Base-by-base conservation (phyloP, 2,888 invertebrate genomes). In the Drosophila peninsularis region DNA sequence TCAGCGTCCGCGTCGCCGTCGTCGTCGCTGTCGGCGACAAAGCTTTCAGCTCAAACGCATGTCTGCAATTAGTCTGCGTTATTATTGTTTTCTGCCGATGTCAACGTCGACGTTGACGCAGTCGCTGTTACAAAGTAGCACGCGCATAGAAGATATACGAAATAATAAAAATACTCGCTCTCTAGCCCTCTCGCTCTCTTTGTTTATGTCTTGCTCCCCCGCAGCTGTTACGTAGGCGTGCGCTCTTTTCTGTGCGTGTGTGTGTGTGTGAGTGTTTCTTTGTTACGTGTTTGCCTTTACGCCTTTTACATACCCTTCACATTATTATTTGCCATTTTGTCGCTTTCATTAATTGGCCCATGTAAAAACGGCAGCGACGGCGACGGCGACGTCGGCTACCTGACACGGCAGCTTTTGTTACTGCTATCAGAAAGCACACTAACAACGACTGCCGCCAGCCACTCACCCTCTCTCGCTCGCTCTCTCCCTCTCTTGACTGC, bases 31-130 rank as follows among this genome's bases (percentile, higher is more conserved):
- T 62, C 66, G 56, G 61, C 71, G 80, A 80, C 78, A 75, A 75
- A 67, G 78, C 67, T 79, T 78, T 79, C 68, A 55, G 32, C 50
- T 50, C 56, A 64, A 64, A 86, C 83, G 84, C 87, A 87, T 87
- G 87, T 81, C 82, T 87, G 80, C 89, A 87, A 87, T 89, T 85
- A 87, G 83, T 78, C 64, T 82, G 76, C 67, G 70, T 83, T 83
- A 80, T 72, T 87, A 68, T 78, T 81, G 57, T 70, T 39, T 50
- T 62, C 72, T 57, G 65, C 36, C 41, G 17, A 17, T 45, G 67
- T 9, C 53, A 24, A 32, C 52, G 53, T 5, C 34, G 34, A 54
- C 62, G 73, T 42, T 24, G 34, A 54, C 63, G 73, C 37, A 45
- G 50, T 45, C 53, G 61, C 58, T 56, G 17, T 61, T 45, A 67